These are phyloP conservation scores for Taenioides sp. DNA, from an alignment of 2,797 vertebrate species.

Conservation along the genomic window DNA sequence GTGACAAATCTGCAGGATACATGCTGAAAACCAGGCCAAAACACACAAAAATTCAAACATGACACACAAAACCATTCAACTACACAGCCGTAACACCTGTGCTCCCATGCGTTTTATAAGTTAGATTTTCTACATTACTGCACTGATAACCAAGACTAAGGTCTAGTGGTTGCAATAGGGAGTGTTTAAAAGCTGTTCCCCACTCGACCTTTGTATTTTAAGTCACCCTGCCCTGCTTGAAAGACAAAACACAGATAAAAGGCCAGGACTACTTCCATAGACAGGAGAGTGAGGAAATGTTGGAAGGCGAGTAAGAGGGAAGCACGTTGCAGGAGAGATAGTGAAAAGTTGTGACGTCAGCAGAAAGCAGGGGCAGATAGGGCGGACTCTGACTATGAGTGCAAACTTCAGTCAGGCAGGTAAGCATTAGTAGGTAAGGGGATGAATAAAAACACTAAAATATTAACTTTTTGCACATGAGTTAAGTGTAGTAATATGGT, in stretches of 20 bases:
- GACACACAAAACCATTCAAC: constrained; percentile 5
- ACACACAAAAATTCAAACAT: constrained; percentile 26
- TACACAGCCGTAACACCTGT: constrained; percentile 7
- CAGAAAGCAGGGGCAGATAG: constrained; percentile 41
- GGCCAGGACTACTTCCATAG: constrained; percentile 10
- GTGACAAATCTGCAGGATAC: constrained; percentile 61
- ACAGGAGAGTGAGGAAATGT: constrained; percentile 25
- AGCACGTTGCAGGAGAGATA: constrained; percentile 54
- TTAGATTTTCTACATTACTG: constrained; percentile 8
- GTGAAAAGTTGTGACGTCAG: constrained; percentile 44
- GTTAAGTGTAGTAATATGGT: not conserved
- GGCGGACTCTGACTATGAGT: constrained; percentile 60
- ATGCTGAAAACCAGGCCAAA: constrained; percentile 39
- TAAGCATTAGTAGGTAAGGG: not conserved
- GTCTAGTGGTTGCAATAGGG: constrained; percentile 3
- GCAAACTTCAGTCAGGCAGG: constrained; percentile 26
- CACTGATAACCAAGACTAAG: constrained; percentile 27
- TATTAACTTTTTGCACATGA: not conserved
- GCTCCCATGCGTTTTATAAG: not conserved
- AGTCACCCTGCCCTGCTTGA: constrained; percentile 48
- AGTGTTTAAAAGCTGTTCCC: constrained; percentile 4
- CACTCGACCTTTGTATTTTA: constrained; percentile 35
- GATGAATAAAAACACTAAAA: not conserved
- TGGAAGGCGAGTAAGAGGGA: constrained; percentile 29
- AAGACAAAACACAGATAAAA: constrained; percentile 59